Conservation (phyloP, 2,888 invertebrate species). For the Eilema sororculum region DNA sequence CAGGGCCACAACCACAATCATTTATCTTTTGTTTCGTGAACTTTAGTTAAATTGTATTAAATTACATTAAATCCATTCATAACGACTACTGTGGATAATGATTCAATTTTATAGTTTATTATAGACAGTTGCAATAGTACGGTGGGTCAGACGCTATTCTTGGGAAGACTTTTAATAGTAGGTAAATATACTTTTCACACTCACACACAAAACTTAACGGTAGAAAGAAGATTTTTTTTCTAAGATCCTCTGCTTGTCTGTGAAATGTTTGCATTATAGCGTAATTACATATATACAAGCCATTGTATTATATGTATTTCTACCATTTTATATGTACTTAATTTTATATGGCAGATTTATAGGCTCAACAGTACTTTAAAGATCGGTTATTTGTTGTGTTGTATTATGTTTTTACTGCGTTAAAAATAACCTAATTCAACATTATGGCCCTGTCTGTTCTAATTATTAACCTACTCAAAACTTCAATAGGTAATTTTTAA, state of each 20-base stretch:
- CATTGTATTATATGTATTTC: background rate
- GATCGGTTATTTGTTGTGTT: background rate
- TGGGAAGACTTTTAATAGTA: slow-evolving; percentile 4
- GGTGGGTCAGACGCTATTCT: background rate
- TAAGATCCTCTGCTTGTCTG: background rate
- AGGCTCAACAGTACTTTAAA: background rate
- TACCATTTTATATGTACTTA: background rate
- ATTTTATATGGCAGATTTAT: slow-evolving; percentile 2
- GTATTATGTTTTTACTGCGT: background rate
- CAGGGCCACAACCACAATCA: slow-evolving; percentile 18
- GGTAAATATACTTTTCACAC: background rate
- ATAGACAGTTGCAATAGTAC: background rate
- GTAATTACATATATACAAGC: background rate
- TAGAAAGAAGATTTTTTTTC: background rate
- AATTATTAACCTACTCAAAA: slow-evolving; percentile 16
- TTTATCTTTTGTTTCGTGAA: background rate
- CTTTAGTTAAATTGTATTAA: background rate
- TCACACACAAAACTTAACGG: background rate
- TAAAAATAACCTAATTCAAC: slow-evolving; percentile 1
- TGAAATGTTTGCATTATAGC: background rate
- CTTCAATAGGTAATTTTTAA: slow-evolving; percentile 16
- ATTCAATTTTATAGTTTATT: background rate
- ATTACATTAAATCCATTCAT: background rate
- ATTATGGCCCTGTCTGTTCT: slow-evolving; percentile 17
- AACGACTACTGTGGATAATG: background rate